phyloP scores from a whole-genome alignment of 1,140 invertebrate species.

The Geopemphigus sp. region DNA sequence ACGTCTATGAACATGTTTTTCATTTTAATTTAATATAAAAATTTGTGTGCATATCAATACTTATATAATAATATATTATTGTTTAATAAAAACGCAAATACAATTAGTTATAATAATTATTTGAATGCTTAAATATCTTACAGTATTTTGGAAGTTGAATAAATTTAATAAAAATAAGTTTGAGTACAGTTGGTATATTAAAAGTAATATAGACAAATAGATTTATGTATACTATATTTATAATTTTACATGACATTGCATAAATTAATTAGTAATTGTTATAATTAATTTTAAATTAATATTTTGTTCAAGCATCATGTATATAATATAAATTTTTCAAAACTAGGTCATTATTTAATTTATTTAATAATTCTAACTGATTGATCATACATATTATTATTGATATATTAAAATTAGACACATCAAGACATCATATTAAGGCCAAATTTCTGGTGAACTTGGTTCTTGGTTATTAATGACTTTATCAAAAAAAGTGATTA shows the following conservation, averaged over 20 bases:
- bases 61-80: constrained; percentile 10
- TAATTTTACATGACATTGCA: background rate
- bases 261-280: background rate
- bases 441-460: constrained; percentile 38
- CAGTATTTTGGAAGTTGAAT: background rate
- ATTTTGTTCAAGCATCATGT: constrained; percentile 12
- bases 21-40: background rate
- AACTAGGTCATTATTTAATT: background rate
- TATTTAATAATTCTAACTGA: constrained; percentile 14
- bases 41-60: background rate
- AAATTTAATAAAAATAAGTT: background rate
- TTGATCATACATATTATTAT: constrained; percentile 5
- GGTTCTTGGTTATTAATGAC: constrained; percentile 60
- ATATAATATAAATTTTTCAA: background rate
- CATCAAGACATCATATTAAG: background rate
- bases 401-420: background rate
- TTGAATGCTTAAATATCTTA: background rate
- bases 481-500: constrained; percentile 82
- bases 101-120: constrained; percentile 3
- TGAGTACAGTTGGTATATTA: background rate
- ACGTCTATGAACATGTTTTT: background rate
- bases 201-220: background rate
- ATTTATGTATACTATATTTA: background rate
- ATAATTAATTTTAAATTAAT: background rate
- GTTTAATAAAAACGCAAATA: background rate